Conservation (phyloP, 92 coral and sea anemone genomes). For the Diadumene lineata region DNA sequence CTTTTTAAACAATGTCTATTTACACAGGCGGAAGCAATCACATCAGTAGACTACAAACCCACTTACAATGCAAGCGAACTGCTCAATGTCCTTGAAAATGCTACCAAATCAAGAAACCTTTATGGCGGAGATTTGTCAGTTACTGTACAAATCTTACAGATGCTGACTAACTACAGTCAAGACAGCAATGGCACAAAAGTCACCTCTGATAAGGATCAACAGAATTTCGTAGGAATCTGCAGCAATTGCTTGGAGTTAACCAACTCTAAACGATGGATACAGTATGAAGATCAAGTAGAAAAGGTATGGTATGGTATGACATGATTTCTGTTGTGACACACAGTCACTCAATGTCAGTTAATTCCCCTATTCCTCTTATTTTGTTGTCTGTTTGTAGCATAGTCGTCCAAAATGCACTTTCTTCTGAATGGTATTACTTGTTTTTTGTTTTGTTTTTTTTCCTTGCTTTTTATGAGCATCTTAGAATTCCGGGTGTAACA, state of each 20-base stretch:
- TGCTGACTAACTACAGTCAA: slow-evolving; percentile 44
- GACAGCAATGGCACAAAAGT: slow-evolving; percentile 22
- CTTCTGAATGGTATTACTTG: not conserved
- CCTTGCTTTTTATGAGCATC: too few relatives aligned
- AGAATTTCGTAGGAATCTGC: slow-evolving; percentile 55
- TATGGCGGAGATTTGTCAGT: slow-evolving; percentile 57
- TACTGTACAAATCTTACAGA: slow-evolving; percentile 47
- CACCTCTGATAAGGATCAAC: slow-evolving; percentile 33
- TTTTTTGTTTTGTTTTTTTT: too few relatives aligned
- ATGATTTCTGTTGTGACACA: too few relatives aligned
- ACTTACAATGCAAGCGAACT: slow-evolving; percentile 33
- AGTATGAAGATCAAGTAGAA: slow-evolving; percentile 11
- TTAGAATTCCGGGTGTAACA: too few relatives aligned
- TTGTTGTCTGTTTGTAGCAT: not conserved
- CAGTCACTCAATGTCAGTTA: too few relatives aligned
- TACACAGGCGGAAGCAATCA: slow-evolving; percentile 53
- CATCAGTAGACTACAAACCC: slow-evolving; percentile 40
- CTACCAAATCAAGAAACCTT: slow-evolving; percentile 16
- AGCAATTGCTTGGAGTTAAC: slow-evolving; percentile 53
- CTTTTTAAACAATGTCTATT: not conserved
- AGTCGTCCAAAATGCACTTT: not conserved
- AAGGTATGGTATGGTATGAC: too few relatives aligned
- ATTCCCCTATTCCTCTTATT: too few relatives aligned
- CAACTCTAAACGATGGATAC: slow-evolving; percentile 49
- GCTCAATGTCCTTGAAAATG: slow-evolving; percentile 35